These are phyloP conservation scores for Holocentrus rufus DNA, from an alignment of 2,797 vertebrate genomes.

Conservation along the genomic window DNA sequence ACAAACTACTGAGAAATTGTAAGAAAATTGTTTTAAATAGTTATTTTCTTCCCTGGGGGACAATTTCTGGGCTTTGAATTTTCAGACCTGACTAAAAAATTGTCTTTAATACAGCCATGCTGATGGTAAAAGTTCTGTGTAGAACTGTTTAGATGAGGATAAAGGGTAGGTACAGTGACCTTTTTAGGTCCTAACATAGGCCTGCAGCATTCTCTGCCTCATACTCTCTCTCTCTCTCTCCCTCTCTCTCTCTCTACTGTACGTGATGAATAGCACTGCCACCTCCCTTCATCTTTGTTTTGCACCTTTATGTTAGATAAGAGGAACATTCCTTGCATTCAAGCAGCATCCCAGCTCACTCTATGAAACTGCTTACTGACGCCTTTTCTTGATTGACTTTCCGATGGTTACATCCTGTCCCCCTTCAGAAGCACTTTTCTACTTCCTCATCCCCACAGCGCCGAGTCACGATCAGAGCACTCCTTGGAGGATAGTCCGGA, in stretches of 20 bases:
- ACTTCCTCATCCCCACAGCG: conserved; percentile 69
- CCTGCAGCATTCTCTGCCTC: conserved; percentile 6
- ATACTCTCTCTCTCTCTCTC: neutral
- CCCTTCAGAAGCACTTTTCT: conserved; percentile 67
- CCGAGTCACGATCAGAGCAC: conserved; percentile 56
- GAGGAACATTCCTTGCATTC: conserved; percentile 74
- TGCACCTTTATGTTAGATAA: conserved; percentile 55
- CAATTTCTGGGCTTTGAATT: no score
- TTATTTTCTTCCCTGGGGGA: no score
- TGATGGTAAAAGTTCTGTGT: no score
- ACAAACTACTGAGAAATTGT: no score
- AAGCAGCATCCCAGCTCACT: conserved; percentile 61
- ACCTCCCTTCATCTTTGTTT: conserved; percentile 55
- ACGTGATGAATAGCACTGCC: conserved; percentile 62
- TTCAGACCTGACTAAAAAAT: no score
- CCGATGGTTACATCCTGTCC: conserved; percentile 75
- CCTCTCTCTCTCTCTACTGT: conserved; percentile 26
- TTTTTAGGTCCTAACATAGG: neutral
- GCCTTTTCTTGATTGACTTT: conserved; percentile 74
- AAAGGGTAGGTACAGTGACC: neutral
- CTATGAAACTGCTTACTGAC: conserved; percentile 62
- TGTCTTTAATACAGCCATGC: no score
- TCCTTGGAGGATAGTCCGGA: conserved; percentile 80
- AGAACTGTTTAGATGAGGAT: neutral
- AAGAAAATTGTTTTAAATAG: no score